Evolutionary conservation across 2,113 vertebrate genomes (phyloP), one percentile per base, ranked within the genome.

Genomic region (Dromaius novaehollandiae): DNA sequence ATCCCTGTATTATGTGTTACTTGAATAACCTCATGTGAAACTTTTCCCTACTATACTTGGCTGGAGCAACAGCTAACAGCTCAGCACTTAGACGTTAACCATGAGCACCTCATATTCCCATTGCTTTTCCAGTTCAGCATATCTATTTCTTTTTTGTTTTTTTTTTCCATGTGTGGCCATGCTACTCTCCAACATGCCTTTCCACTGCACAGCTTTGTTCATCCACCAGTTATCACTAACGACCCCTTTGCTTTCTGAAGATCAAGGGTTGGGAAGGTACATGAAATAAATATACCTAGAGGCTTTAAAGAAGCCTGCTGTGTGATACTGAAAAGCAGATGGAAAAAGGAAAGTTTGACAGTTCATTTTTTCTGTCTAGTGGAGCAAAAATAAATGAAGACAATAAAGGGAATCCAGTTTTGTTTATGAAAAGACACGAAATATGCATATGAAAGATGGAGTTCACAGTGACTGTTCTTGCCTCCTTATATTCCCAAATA

Each of bases 11-110:
- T 40, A 24, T 5, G 4, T 1, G 0, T 11, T 40, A 21, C 16
- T 55, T 38, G 19, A 96, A 87, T 1, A 50, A 80, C 82, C 50
- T 53, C 30, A 26, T 11, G 4, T 3, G 6, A 58, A 58, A 63
- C 6, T 8, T 74, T 82, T 88, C 44, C 15, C 25, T 25, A 10
- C 11, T 20, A 51, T 7, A 44, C 9, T 7, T 0, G 0, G 24
- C 44, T 58, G 30, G 51, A 71, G 77, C 42, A 61, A 25, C 13
- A 84, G 3, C n/a, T 34, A 51, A 6, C 25, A 81, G 34, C 63
- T 76, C 60, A 7, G 19, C 6, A 28, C 18, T 38, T 61, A 26
- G 28, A 63, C 42, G 36, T 26, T 32, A 32, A 34, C 32, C 13
- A 53, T 19, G n/a, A 60, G 56, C 32, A 34, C 16, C 24, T 38